Base-by-base conservation (phyloP, 2,797 vertebrate genomes). In the Australoheros facetus region DNA sequence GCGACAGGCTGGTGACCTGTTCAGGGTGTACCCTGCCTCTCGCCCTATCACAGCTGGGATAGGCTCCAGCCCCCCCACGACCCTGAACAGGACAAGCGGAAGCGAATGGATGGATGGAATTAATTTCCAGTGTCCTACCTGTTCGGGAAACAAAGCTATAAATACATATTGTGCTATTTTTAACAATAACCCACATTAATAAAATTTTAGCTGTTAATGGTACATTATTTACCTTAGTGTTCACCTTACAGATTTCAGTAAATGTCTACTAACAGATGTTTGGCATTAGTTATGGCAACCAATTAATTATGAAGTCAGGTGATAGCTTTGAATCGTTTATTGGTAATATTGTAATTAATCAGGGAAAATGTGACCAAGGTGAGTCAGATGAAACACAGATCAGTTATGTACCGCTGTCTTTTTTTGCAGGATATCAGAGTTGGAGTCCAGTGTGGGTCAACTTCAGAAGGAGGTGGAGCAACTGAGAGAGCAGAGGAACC, bases 401-500 rank as follows among this genome's bases (percentile, higher is more conserved):
- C 11, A 62, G 19, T 7, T 39, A 9, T 62, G 34, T 23, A 7
- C 7, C 3, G 12, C 8, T 62, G 32, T 7, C 39, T 62, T 42
- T 13, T 13, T 23, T 56, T 9, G 19, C 14, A 96, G 96, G 10
- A 82, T 95, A 45, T 88, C 88, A 0, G 94, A 95, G 78, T 91
- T 99, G 53, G 96, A 97, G 80, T 82, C 90, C n/a, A 95, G 93
- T 73, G 93, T 98, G 69, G 94, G 96, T 12, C 95, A 94, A 56
- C 94, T 96, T 13, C 90, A 97, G 53, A 87, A 83, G 55, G 97
- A 99, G 84, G 76, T 96, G 5, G 97, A 97, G 82, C 97, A 96
- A 73, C 93, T 98, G 32, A 96, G 93, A 45, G 97, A 98, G 73
- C 96, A 97, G 0, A 96, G 96, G 56, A 97, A 96, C 58, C 98